Evolutionary conservation across 2,888 invertebrate species (phyloP), one percentile per base, ranked within the genome.

Genomic region (Drosophila paranaensis): DNA sequence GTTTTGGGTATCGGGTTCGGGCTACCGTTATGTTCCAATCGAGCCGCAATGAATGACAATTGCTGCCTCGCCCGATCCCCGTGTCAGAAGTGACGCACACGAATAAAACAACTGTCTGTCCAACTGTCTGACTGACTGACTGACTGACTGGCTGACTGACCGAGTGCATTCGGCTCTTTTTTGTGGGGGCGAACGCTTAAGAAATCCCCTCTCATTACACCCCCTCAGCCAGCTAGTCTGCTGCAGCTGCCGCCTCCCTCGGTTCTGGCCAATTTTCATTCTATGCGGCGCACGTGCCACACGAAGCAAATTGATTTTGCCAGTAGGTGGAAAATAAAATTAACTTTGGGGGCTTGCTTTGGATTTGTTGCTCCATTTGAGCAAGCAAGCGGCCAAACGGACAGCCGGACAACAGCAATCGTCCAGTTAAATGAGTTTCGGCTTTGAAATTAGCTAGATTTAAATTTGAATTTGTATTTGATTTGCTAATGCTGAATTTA

Each of bases 281-380:
- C 81, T 88, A 91, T 92, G 90, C 91, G 83, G 91, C 89, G 92
- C 92, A 92, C 92, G 92, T 92, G 92, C 92, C 92, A 91, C 92
- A 92, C 91, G 92, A 92, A 90, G 83, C 88, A 91, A 92, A 92
- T 91, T 91, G 92, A 91, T 91, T 91, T 91, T 84, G 92, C 91
- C 91, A 91, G 91, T 91, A 91, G 92, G 91, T 91, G 91, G 91
- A 91, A 91, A 84, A 85, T 77, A 79, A 88, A 89, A 90, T 85
- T 89, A 88, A 89, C 85, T 90, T 81, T 85, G 82, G 66, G 48
- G 85, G 88, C 72, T 79, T 65, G 74, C 65, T 71, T 77, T 20
- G 74, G 68, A 70, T 71, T 77, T 71, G 76, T 69, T 88, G 79
- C 76, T 80, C 81, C 74, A 81, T 80, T 85, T 78, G 71, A 61